Percentiles rank a stretch among this genome's conserved stretches.
phyloP scores from a whole-genome alignment of 92 coral and sea anemone species.

The Diadumene lineata region DNA sequence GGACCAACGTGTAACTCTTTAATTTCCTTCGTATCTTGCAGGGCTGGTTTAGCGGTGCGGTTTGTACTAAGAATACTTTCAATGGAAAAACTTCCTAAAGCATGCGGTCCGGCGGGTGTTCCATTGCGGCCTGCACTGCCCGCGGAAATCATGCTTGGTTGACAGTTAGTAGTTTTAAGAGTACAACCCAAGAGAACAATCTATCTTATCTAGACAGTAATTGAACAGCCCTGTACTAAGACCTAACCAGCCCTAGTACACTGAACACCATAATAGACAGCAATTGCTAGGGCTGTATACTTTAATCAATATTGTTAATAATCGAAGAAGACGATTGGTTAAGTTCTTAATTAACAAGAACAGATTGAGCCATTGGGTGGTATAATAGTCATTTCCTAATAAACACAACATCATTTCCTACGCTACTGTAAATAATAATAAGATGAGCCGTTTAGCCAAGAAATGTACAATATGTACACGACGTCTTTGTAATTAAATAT shows the following conservation, averaged over 20 bases:
- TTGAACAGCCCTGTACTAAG: slow-evolving; percentile 12
- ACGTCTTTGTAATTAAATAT: neutral
- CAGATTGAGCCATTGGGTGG: slow-evolving; percentile 20
- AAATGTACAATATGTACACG: neutral
- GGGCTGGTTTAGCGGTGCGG: slow-evolving; percentile 3
- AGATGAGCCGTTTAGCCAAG: neutral
- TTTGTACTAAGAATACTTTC: slow-evolving; percentile 52
- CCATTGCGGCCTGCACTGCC: too few species aligned
- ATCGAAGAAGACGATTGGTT: slow-evolving; percentile 33
- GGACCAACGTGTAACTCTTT: neutral
- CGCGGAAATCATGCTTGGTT: too few species aligned
- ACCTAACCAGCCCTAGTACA: slow-evolving; percentile 1
- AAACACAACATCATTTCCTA: slow-evolving; percentile 15
- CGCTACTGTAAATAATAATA: neutral
- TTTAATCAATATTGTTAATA: slow-evolving; percentile 19
- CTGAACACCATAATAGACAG: slow-evolving; percentile 23
- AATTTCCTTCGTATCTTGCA: neutral
- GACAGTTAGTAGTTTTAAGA: slow-evolving; percentile 13
- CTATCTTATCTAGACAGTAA: slow-evolving; percentile 31
- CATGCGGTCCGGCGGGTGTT: slow-evolving; percentile 20
- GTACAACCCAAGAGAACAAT: slow-evolving; percentile 15
- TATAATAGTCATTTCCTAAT: slow-evolving; percentile 23
- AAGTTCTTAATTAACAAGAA: slow-evolving; percentile 32
- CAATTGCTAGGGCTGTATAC: neutral
- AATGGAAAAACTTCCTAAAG: slow-evolving; percentile 60